A percentile compares a stretch with the other conserved stretches of the same genome.
Evolutionary conservation across 2,888 invertebrate genomes (phyloP).

Genomic region (Drosophila flavopinicola): DNA sequence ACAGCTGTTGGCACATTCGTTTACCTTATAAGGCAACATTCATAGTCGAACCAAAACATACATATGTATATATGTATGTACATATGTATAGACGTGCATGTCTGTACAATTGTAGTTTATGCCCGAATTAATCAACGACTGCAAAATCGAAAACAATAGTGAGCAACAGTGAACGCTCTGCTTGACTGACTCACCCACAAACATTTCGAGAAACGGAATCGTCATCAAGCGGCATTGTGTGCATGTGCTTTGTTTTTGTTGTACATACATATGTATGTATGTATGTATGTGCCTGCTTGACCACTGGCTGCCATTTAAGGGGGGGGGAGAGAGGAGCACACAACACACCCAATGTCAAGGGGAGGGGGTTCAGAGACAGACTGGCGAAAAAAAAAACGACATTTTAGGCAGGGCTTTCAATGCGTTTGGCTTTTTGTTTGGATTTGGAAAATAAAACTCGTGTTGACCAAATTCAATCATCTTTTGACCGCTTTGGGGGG

Average conservation of each 20-base stretch:
- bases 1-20: conserved; percentile 32
- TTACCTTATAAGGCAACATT: conserved; percentile 64
- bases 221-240: conserved; percentile 60
- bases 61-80: not conserved
- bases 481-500: conserved; percentile 43
- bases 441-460: conserved; percentile 34
- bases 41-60: conserved; percentile 18
- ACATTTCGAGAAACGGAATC: conserved; percentile 53
- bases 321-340: not conserved
- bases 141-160: conserved; percentile 40
- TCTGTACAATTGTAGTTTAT: conserved; percentile 24
- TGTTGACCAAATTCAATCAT: conserved; percentile 66
- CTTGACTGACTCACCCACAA: conserved; percentile 59
- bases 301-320: conserved; percentile 40
- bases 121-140: conserved; percentile 55
- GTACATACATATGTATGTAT: too few species aligned
- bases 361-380: conserved; percentile 10
- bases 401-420: conserved; percentile 58
- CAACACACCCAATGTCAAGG: conserved; percentile 36
- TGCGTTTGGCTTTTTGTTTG: conserved; percentile 49
- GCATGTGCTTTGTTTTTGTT: conserved; percentile 4
- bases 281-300: conserved; percentile 21
- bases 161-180: conserved; percentile 25
- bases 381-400: conserved; percentile 26
- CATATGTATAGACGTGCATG: conserved; percentile 1